Evolutionary conservation across 2,797 vertebrate genomes (phyloP), one percentile per base, ranked within the genome.

Genomic region (Megalops cyprinoides): DNA sequence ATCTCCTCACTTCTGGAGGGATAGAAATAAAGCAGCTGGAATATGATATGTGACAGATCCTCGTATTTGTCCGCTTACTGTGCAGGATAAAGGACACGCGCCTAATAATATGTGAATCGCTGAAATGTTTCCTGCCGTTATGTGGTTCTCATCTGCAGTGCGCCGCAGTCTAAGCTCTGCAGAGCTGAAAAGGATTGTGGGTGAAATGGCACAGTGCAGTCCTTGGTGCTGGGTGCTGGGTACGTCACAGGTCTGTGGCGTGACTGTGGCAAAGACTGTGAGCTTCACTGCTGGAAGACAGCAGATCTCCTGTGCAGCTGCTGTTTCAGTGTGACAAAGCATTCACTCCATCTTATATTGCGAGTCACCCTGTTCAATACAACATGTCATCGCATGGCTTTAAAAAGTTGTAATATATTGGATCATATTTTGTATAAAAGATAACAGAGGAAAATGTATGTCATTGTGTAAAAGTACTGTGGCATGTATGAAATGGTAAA

Each of bases 41-140:
- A 67, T 67, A 39, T 37, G 62, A 67, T 67, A 39, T 23, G 62
- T 37, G 62, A 67, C 62, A 67, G 62, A 39, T 67, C 62, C 60
- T 15, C 60, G 60, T 34, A 34, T 31, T 34, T 18, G 60, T 65
- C 28, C 28, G 28, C 60, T 34, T 34, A 34, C 60, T 15, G 60
- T 14, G 62, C 62, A 12, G 15, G 34, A 67, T 67, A 67, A 67
- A 67, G 62, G 18, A 67, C 62, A 23, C 62, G 14, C 12, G 62
- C 34, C 58, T 31, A 31, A 60, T 31, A 20, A 60, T 60, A 60
- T 5, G 58, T 1, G 8, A 31, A 39, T 34, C 31, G 62, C 12
- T 6, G 62, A 67, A 65, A 65, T 15, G 60, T 15, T 65, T 65
- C 25, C 60, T 12, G 60, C 60, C 12, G 25, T 28, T 0, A 65